Evolutionary conservation across 2,888 invertebrate species (phyloP), one percentile per base, ranked within the genome.

Genomic region (Gymnosoma rotundatum): DNA sequence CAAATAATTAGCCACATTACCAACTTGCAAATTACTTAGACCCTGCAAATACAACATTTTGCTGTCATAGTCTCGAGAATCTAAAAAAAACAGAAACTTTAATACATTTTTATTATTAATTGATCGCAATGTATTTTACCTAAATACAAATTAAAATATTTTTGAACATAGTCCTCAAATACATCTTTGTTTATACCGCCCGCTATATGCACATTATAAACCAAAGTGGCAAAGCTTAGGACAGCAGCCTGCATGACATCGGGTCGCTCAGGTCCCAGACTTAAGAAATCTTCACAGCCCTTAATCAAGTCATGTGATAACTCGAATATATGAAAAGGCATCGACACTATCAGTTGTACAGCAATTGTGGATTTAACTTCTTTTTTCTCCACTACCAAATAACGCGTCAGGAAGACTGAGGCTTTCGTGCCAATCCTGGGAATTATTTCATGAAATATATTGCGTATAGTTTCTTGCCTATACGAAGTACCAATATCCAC

Each of bases 41-140:
- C 95, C 96, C 90, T 95, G 95, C 0, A 96, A 92, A 93, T 95
- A 96, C 5, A 96, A 91, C 94, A 96, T 94, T 83, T 95, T 94
- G 86, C 95, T 94, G 78, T 94, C 93, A 86, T 95, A 95, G 87
- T 94, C 94, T 0, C 94, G 94, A 64, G 94, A 94, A 86, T 94
- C 95, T 95, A 90, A 86, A 83, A 67, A 12, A 32, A 2, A 12
- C 10, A n/a, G 21, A 14, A 54, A 45, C 50, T 8, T 32, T 20
- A 10, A 45, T 12, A 20, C 14, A 16, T 9, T 12, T 56, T 32
- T 0, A 7, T 72, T 32, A 32, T 8, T 12, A 58, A 45, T 6
- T 8, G 7, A 25, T 10, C 16, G 12, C 9, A 25, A 12, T 32
- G 10, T 0, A 18, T 89, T 89, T 90, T 90, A 95, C 96, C 95